Conservation (phyloP, 2,888 invertebrate species). For the Tipula helvola region DNA sequence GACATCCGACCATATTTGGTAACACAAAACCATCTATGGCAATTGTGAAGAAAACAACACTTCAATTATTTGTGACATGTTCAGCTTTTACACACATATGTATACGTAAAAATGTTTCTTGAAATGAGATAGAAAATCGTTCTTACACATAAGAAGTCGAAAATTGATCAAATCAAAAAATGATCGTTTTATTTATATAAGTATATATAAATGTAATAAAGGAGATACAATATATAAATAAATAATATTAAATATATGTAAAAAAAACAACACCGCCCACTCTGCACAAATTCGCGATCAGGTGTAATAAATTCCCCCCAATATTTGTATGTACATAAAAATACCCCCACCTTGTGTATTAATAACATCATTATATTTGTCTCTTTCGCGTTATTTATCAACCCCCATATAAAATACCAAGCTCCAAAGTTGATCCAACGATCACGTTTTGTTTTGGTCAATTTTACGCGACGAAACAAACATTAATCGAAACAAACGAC, state of each 20-base stretch:
- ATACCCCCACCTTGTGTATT: background rate
- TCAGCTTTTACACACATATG: background rate
- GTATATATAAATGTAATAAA: background rate
- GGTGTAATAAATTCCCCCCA: conserved; percentile 4
- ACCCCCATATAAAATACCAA: background rate
- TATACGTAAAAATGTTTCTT: background rate
- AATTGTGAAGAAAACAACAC: conserved; percentile 9
- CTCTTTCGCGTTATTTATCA: background rate
- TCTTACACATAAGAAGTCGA: background rate
- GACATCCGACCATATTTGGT: conserved; percentile 7
- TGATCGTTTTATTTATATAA: background rate
- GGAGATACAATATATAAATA: background rate
- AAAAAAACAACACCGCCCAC: background rate
- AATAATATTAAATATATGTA: background rate
- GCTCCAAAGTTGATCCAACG: background rate
- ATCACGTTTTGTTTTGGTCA: background rate
- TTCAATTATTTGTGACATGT: conserved; percentile 7
- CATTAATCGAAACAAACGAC: background rate
- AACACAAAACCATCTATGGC: background rate
- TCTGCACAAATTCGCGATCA: background rate
- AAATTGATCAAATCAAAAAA: background rate
- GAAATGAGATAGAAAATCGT: background rate
- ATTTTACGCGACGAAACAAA: background rate
- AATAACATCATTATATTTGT: background rate
- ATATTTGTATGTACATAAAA: background rate